Conservation (phyloP, 2,888 invertebrate genomes). For the Tethea ocularis region DNA sequence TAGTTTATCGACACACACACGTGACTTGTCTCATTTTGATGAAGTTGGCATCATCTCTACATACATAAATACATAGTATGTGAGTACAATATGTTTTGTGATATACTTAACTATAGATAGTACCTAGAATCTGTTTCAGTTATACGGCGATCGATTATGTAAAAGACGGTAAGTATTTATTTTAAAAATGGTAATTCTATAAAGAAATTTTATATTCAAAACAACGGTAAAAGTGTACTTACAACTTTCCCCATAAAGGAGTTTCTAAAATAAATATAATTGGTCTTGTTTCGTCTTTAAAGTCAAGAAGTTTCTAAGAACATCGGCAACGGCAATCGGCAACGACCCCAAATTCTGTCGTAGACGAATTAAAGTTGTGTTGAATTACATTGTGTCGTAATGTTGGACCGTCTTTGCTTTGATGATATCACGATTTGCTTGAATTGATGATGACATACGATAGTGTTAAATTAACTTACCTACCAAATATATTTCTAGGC, state of each 20-base stretch:
- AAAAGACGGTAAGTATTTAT: constrained; percentile 14
- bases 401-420: constrained; percentile 35
- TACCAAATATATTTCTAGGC: constrained; percentile 12
- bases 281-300: constrained; percentile 15
- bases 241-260: constrained; percentile 17
- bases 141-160: constrained; percentile 13
- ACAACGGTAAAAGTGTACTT: constrained; percentile 7
- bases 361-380: constrained; percentile 48
- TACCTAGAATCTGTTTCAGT: constrained; percentile 33
- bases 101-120: not conserved
- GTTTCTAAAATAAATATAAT: constrained; percentile 8
- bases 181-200: not conserved
- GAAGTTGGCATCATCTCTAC: not conserved
- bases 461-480: constrained; percentile 19
- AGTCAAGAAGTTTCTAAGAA: constrained; percentile 25
- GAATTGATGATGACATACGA: constrained; percentile 36
- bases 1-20: constrained; percentile 8
- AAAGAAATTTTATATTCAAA: not conserved
- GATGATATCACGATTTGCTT: constrained; percentile 34
- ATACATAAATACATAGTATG: constrained; percentile 8
- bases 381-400: constrained; percentile 52
- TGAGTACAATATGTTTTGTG: constrained; percentile 15
- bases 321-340: constrained; percentile 29
- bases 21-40: constrained; percentile 8
- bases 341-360: constrained; percentile 19